Percentiles rank a stretch among this genome's conserved stretches.
Conservation (phyloP, 2,113 vertebrate species). For the Ptilorrhoa leucosticta region DNA sequence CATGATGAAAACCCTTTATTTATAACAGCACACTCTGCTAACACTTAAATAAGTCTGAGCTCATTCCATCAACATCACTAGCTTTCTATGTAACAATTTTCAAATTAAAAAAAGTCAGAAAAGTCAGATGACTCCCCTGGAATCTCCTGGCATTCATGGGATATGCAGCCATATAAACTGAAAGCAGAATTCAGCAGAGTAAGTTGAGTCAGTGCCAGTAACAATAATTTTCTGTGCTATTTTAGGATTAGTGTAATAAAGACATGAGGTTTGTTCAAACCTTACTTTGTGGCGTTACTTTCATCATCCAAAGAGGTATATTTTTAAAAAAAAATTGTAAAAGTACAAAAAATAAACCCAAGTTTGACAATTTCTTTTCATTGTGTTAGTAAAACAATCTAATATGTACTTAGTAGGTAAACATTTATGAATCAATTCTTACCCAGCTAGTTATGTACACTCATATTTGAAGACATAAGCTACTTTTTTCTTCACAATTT, state of each 20-base stretch:
- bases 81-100: neutral
- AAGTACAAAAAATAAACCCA: neutral
- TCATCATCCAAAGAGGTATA: neutral
- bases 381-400: neutral
- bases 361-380: neutral
- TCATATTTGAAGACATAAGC: neutral
- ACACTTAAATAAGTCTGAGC: neutral
- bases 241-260: neutral
- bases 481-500: neutral
- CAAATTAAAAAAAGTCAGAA: neutral
- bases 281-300: neutral
- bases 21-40: neutral
- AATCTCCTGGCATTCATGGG: neutral
- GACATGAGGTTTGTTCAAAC: neutral
- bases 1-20: conserved; percentile 35
- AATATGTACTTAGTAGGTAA: neutral
- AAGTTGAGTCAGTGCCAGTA: neutral
- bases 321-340: neutral
- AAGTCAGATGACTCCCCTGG: neutral
- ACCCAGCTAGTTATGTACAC: neutral
- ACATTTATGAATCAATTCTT: neutral
- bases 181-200: neutral
- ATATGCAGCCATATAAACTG: neutral
- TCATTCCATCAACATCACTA: neutral
- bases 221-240: neutral